Percentiles rank a stretch among this genome's conserved stretches.
These are phyloP conservation scores for Lethenteron camtschaticum DNA, from an alignment of 2,113 vertebrate genomes.

Conservation along the genomic window DNA sequence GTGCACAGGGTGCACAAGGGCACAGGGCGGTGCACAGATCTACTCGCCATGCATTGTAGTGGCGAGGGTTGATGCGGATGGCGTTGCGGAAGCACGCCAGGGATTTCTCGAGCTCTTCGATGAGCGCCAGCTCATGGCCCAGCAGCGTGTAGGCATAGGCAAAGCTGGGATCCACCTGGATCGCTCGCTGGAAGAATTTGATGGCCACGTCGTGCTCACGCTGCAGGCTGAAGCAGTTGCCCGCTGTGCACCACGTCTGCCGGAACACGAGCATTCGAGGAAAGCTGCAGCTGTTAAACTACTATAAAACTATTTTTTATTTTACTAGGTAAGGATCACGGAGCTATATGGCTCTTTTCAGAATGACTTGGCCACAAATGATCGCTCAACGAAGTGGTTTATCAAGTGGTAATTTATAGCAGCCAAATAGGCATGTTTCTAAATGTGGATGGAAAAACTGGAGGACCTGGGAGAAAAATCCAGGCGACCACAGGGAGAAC, in stretches of 20 bases:
- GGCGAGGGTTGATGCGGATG: constrained; percentile 73
- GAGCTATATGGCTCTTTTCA: background rate
- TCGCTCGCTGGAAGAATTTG: constrained; percentile 96
- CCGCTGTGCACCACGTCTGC: constrained; percentile 90
- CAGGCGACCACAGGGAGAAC: too few species aligned
- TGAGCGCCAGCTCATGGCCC: constrained; percentile 84
- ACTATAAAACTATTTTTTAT: too few species aligned
- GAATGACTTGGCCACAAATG: background rate
- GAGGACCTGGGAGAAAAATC: too few species aligned
- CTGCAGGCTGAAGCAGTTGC: constrained; percentile 95
- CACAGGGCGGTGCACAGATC: background rate
- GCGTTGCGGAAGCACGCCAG: constrained; percentile 84
- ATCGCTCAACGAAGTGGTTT: background rate
- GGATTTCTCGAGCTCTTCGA: constrained; percentile 84
- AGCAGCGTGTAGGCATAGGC: constrained; percentile 86
- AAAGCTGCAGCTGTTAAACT: too few species aligned
- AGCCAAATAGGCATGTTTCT: background rate
- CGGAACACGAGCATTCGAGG: background rate
- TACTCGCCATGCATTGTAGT: constrained; percentile 72
- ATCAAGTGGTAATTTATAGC: background rate
- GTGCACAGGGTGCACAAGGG: too few species aligned
- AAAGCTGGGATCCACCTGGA: constrained; percentile 89
- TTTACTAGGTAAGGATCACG: too few species aligned
- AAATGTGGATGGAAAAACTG: background rate
- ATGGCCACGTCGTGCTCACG: constrained; percentile 93